Percentiles rank a stretch among this genome's conserved stretches.
Evolutionary conservation across 2,113 vertebrate genomes (phyloP).

Genomic region (Turdus rufiventris): DNA sequence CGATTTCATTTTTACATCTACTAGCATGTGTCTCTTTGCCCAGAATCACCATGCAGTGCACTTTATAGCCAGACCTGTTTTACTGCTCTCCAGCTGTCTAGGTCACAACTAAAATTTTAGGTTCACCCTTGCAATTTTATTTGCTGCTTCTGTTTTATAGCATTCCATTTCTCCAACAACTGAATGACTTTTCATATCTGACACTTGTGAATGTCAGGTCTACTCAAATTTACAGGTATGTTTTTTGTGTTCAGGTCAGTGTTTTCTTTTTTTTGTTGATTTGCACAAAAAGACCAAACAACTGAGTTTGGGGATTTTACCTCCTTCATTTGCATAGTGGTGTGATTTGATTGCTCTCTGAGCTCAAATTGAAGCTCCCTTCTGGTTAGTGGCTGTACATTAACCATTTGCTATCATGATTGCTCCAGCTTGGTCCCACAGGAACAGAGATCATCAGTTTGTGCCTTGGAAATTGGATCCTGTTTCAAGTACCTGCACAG

Average conservation of each 20-base stretch:
- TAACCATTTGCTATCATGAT: background rate
- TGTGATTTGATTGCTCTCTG: background rate
- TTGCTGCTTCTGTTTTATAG: background rate
- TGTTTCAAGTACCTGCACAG: background rate
- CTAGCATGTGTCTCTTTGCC: background rate
- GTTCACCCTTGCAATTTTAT: background rate
- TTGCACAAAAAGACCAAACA: background rate
- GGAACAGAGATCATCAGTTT: background rate
- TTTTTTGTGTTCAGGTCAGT: background rate
- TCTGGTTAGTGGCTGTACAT: background rate
- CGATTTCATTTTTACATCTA: background rate
- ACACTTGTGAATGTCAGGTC: background rate
- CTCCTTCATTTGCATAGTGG: background rate
- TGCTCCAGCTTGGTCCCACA: background rate
- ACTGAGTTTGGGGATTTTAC: fast-evolving
- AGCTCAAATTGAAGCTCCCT: background rate
- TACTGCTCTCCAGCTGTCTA: background rate
- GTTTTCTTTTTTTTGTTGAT: background rate
- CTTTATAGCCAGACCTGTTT: background rate
- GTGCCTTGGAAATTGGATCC: background rate
- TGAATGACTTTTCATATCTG: background rate
- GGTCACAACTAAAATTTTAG: background rate
- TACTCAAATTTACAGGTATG: background rate
- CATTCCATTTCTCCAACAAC: background rate
- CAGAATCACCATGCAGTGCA: background rate